A percentile compares a stretch with the other conserved stretches of the same genome.
Conservation (phyloP, 2,113 vertebrate species). For the Oreochromis tanganicae region DNA sequence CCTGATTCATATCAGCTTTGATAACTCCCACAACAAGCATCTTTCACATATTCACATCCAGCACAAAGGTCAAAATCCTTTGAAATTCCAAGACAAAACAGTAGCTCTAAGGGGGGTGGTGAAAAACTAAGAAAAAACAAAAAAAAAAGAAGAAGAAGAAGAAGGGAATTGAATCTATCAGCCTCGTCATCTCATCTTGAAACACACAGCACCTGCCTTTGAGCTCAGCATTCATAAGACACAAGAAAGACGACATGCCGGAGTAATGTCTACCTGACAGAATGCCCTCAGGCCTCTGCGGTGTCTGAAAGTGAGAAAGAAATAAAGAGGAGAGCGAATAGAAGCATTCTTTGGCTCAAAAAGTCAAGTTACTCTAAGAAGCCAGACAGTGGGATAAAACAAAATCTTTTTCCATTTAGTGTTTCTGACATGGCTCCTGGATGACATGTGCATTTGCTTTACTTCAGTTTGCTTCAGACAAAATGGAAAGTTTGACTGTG, state of each 20-base stretch:
- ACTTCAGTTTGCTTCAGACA: not conserved
- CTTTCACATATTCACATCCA: not conserved
- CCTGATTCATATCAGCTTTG: not conserved
- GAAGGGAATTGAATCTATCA: constrained; percentile 1
- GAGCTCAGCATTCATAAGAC: constrained; percentile 32
- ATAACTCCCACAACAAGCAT: not conserved
- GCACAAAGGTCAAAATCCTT: constrained; percentile 1
- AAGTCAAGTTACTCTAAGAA: constrained; percentile 39
- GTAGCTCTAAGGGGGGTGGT: not conserved
- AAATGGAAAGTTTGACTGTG: not conserved
- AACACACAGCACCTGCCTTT: constrained; percentile 32
- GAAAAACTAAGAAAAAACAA: not conserved
- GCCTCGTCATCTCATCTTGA: constrained; percentile 3
- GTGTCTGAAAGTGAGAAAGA: constrained; percentile 14
- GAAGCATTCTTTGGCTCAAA: constrained; percentile 15
- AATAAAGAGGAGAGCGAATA: not conserved
- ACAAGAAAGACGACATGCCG: constrained; percentile 47
- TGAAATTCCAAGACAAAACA: not conserved
- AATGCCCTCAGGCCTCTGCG: constrained; percentile 41
- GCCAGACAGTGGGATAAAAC: constrained; percentile 23
- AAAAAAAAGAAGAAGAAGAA: not conserved
- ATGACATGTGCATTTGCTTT: not conserved
- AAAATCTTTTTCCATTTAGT: not conserved
- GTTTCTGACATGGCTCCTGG: not conserved
- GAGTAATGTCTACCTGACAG: constrained; percentile 44